These are phyloP conservation scores for Limnodromus scolopaceus DNA, from an alignment of 2,797 vertebrate species.

Conservation along the genomic window DNA sequence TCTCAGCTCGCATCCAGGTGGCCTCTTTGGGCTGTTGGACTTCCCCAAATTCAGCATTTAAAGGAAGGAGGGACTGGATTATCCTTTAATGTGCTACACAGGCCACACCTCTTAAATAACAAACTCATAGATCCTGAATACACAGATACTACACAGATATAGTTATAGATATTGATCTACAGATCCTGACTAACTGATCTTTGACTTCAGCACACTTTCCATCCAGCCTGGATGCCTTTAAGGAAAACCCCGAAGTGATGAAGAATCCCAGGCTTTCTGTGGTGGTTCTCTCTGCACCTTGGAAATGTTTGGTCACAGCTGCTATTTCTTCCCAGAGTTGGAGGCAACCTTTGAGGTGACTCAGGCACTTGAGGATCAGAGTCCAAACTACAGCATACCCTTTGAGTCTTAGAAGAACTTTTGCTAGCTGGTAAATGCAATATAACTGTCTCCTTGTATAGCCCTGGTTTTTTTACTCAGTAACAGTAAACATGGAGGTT, in stretches of 20 bases:
- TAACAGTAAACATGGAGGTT: not conserved
- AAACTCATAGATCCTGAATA: not conserved
- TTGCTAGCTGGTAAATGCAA: not conserved
- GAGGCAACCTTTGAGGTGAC: not conserved
- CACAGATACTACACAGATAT: not conserved
- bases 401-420: not conserved
- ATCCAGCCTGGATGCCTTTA: not conserved
- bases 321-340: not conserved
- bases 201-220: not conserved
- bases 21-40: not conserved
- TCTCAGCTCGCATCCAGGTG: not conserved
- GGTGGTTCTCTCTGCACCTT: not conserved
- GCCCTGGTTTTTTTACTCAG: not conserved
- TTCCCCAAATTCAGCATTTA: not conserved
- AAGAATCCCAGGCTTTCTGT: not conserved
- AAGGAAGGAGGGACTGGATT: not conserved
- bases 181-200: not conserved
- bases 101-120: not conserved
- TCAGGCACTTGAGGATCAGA: not conserved
- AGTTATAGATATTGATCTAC: not conserved
- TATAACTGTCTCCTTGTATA: not conserved
- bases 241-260: not conserved
- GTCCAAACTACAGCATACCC: not conserved
- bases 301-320: not conserved
- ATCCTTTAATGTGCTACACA: accelerated